Base-by-base conservation (phyloP, 2,113 vertebrate genomes). In the Kryptolebias marmoratus region DNA sequence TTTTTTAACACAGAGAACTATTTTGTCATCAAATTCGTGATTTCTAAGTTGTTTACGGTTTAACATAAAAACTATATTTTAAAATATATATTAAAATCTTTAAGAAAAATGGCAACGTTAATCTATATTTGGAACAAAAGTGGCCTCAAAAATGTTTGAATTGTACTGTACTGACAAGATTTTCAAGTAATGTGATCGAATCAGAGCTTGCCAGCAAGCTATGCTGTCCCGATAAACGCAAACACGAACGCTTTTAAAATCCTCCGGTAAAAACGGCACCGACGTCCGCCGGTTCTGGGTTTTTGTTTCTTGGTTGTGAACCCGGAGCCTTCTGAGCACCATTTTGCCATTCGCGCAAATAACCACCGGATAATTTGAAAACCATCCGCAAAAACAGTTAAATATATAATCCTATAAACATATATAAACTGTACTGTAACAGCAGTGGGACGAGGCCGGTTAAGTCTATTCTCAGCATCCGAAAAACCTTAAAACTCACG, bases 141-240 rank as follows among this genome's bases (percentile, higher is more conserved):
- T 1, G 32, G 45, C 31, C 65, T 30, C 44, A 42, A 18, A 18
- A 67, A 55, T 32, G 16, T 44, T 58, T 42, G 39, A 57, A 48
- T 55, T 68, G 36, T 36, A 64, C 53, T 70, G 53, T 55, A 53
- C 64, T 59, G 7, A 32, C 44, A 71, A 42, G 5, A 42, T 42
- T 42, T 73, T 75, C 62, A 61, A 28, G 68, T 18, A 59, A 75
- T 42, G n/a, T 36, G 64, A 68, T 49, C 49, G 32, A 45, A 74
- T 73, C 31, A 52, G 74, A 88, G 82, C 88, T 88, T 47, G 88
- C 88, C 86, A 87, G 88, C 88, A 88, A 90, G 88, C 88, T 55
- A 50, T 10, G 39, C 11, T 16, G 50, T 81, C 65, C 48, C 0
- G 3, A 42, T 47, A 2, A 53, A 71, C 11, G 71, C 42, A 18